A percentile compares a stretch with the other conserved stretches of the same genome.
Evolutionary conservation across 2,888 invertebrate genomes (phyloP).

Genomic region (Carterocephalus palaemon): DNA sequence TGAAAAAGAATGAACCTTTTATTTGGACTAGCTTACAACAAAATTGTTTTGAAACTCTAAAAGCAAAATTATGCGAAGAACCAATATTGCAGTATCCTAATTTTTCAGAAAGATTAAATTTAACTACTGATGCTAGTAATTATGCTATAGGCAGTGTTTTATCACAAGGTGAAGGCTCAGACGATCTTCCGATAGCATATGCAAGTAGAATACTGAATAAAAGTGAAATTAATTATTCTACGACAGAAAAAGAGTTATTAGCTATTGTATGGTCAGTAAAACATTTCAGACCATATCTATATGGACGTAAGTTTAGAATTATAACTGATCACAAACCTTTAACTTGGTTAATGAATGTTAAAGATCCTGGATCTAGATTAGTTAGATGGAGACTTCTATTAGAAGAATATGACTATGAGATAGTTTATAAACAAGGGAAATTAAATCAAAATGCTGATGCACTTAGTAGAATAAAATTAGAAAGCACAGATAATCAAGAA

Average conservation of each 20-base stretch:
- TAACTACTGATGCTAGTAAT: slow-evolving; percentile 40
- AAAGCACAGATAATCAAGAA: neutral
- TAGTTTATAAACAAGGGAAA: slow-evolving; percentile 24
- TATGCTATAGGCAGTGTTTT: slow-evolving; percentile 36
- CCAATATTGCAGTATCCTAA: slow-evolving; percentile 45
- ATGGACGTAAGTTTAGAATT: slow-evolving; percentile 28
- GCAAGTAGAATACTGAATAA: slow-evolving; percentile 22
- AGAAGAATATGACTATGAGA: neutral
- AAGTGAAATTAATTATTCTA: slow-evolving; percentile 13
- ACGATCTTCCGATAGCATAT: slow-evolving; percentile 18
- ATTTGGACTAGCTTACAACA: slow-evolving; percentile 27
- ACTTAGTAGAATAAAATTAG: slow-evolving; percentile 20
- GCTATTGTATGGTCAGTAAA: slow-evolving; percentile 23
- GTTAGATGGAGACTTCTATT: slow-evolving; percentile 25
- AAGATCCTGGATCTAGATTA: slow-evolving; percentile 27
- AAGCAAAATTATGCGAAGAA: slow-evolving; percentile 26
- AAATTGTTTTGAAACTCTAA: slow-evolving; percentile 28
- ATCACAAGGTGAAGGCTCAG: slow-evolving; percentile 34
- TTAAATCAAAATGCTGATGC: slow-evolving; percentile 5
- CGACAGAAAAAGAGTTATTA: slow-evolving; percentile 25
- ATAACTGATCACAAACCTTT: slow-evolving; percentile 31
- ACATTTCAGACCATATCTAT: slow-evolving; percentile 23
- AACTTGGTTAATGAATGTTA: slow-evolving; percentile 30
- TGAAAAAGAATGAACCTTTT: slow-evolving; percentile 28
- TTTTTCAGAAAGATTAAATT: slow-evolving; percentile 35